Base-by-base conservation (phyloP, 37 sponge, comb jelly and placozoan species). In the Aplysina aerophoba region DNA sequence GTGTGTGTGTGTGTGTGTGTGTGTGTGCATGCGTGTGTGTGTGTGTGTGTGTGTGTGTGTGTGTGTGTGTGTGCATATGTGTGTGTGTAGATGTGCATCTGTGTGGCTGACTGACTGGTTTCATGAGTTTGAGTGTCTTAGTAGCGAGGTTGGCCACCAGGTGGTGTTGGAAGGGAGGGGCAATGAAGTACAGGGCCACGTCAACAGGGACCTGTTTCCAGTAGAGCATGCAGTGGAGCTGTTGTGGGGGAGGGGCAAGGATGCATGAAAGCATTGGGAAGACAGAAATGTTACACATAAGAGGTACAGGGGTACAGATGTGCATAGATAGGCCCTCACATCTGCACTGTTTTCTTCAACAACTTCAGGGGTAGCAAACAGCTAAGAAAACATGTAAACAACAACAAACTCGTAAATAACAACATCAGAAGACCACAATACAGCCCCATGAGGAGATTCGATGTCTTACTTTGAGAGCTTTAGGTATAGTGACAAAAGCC, bases 101-200 rank as follows among this genome's bases (percentile, higher is more conserved):
- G 66, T 3, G 44, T 12, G 54, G 21, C n/a, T n/a, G 40, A 77
- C 55, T 83, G 33, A 92, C 93, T 44, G 93, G 88, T 79, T 88
- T 71, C 71, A 89, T 82, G 40, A 83, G 73, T 31, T 77, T 74
- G 87, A 92, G 87, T 53, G 89, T 87, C 41, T 92, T 92, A 69
- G 64, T 79, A 73, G 93, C 93, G 85, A 89, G 88, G 81, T 93
- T 87, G 67, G 91, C 93, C 37, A 90, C 87, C 83, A 96, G 87
- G 59, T 89, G 89, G 74, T 96, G 91, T 16, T 58, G 83, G 54
- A 91, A 90, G 82, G 81, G 86, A 28, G 86, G 93, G 17, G 71
- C 77, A 35, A 81, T 80, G 93, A 93, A 93, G 55, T 62, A 88
- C 56, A 96, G 86, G 24, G 93, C 89, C 22, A 81, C 55, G 57